Evolutionary conservation across 2,888 invertebrate genomes (phyloP), one percentile per base, ranked within the genome.

Genomic region (Andrena hattorfiana): DNA sequence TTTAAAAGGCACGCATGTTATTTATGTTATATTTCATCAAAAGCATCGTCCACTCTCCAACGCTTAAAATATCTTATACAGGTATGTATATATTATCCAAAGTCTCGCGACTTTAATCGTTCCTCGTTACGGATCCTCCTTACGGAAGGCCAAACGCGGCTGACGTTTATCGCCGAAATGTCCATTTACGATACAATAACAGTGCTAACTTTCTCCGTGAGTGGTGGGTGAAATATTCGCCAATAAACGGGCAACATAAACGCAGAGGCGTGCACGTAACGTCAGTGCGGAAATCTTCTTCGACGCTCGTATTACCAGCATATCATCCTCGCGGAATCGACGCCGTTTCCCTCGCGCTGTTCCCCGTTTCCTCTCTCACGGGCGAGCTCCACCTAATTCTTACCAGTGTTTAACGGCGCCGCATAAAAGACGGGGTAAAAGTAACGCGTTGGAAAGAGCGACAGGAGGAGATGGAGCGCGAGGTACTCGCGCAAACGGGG

Each of bases 161-260:
- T 71, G 66, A 80, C 60, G n/a, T 80, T 80, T 80, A 79, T 67
- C 54, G 42, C 23, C 48, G 67, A 80, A 80, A 80, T 8, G 71
- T n/a, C 16, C 60, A 30, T 66, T 60, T 54, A 79, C 71, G 66
- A 66, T 79, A 71, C 69, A 67, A 80, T 80, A 28, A 59, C 23
- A 2, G 35, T 13, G 54, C n/a, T 32, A 16, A 62, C 62, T 32
- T 42, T 60, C 51, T 16, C 20, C 20, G 59, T 26, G 28, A 20
- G 32, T 16, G 10, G 66, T 20, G n/a, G 16, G 54, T 81, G 81
- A 81, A 67, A 70, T 82, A 75, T 69, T 71, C 23, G 35, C 56
- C 74, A 64, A 81, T 82, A 81, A 81, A 81, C 73, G 16, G 4
- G 28, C 10, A 8, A 13, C 30, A 49, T 64, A 64, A 42, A 59